Conservation (phyloP, 2,797 vertebrate genomes). For the Leucoraja ocellata region DNA sequence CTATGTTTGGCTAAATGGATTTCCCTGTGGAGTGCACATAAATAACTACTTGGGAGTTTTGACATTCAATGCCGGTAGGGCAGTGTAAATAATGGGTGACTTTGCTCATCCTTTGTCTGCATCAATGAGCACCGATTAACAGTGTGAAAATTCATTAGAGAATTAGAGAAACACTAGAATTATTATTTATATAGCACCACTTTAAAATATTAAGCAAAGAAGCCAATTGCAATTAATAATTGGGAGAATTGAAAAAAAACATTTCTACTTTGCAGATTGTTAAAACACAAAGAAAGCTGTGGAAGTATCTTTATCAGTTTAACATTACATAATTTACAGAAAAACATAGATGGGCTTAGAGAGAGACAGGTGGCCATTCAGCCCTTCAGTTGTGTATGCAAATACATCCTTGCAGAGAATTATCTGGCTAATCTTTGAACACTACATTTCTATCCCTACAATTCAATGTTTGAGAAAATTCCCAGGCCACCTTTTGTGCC, state of each 20-base stretch:
- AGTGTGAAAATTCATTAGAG: background rate
- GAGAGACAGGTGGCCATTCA: too few relatives aligned
- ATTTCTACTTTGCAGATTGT: background rate
- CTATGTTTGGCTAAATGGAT: background rate
- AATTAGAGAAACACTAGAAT: background rate
- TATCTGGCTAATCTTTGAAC: background rate
- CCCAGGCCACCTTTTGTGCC: background rate
- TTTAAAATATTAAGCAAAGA: background rate
- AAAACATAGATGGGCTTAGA: too few relatives aligned
- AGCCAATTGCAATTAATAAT: background rate
- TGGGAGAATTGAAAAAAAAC: background rate
- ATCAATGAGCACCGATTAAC: background rate
- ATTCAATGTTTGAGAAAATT: background rate
- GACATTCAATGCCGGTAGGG: background rate
- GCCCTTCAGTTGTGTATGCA: too few relatives aligned
- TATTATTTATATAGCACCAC: background rate
- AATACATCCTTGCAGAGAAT: too few relatives aligned
- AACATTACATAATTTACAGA: background rate
- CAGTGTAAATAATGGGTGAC: constrained; percentile 16
- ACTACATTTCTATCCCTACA: background rate
- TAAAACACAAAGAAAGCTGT: background rate
- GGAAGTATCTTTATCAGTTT: background rate
- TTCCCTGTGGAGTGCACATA: background rate
- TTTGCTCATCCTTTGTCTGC: background rate
- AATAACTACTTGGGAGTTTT: background rate